These are phyloP conservation scores for Phyllotreta striolata DNA, from an alignment of 2,888 invertebrate genomes.

Conservation along the genomic window DNA sequence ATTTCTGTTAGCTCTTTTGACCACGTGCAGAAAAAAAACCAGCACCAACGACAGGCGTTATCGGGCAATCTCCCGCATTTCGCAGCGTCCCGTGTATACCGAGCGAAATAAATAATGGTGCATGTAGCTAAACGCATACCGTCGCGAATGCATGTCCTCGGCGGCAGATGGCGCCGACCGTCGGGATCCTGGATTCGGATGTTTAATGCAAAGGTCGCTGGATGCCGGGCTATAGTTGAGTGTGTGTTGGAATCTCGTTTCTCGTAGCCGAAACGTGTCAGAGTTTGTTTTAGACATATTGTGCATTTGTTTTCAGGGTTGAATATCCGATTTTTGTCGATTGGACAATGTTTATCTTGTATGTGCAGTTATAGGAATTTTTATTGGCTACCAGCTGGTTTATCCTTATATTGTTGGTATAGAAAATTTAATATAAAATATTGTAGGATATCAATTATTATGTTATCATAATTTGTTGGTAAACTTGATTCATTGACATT, in stretches of 20 bases:
- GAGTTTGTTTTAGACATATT: slow-evolving; percentile 33
- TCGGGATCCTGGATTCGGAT: slow-evolving; percentile 25
- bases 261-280: slow-evolving; percentile 22
- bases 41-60: slow-evolving; percentile 7
- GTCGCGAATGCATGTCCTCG: neutral
- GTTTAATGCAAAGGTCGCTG: slow-evolving; percentile 28
- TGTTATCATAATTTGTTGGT: too few relatives aligned
- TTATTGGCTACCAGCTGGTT: neutral
- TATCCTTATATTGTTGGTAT: neutral
- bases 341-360: slow-evolving; percentile 25
- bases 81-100: slow-evolving; percentile 7
- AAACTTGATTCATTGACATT: too few relatives aligned
- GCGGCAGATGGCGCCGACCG: slow-evolving; percentile 30
- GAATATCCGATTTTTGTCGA: slow-evolving; percentile 29
- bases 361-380: too few relatives aligned
- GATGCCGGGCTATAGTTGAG: slow-evolving; percentile 1
- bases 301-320: slow-evolving; percentile 31
- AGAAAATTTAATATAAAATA: too few relatives aligned
- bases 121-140: slow-evolving; percentile 25
- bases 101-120: slow-evolving; percentile 27
- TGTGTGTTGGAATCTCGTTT: slow-evolving; percentile 35
- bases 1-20: slow-evolving; percentile 8
- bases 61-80: slow-evolving; percentile 33
- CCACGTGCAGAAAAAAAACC: slow-evolving; percentile 14
- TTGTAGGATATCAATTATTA: too few relatives aligned